phyloP scores from a whole-genome alignment of 2,888 invertebrate species.

The Temnothorax unifasciatus region DNA sequence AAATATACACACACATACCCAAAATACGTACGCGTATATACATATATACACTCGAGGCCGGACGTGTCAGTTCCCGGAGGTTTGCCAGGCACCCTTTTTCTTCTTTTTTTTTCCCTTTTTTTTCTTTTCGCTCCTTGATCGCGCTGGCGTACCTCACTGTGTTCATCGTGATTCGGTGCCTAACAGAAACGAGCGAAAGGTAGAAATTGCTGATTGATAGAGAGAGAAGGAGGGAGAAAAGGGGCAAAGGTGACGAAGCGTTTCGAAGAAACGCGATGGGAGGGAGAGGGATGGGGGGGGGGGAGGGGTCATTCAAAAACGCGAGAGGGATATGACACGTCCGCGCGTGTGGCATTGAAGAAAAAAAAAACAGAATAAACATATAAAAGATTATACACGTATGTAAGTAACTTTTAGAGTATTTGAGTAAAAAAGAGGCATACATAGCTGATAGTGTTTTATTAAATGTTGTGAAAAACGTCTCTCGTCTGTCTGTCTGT shows the following conservation, averaged over 20 bases:
- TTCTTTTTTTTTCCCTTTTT: constrained; percentile 43
- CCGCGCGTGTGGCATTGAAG: constrained; percentile 71
- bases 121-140: constrained; percentile 19
- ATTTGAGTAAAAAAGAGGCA: constrained; percentile 85
- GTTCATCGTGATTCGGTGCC: constrained; percentile 74
- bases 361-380: constrained; percentile 73
- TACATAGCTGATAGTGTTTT: constrained; percentile 86
- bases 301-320: constrained; percentile 56
- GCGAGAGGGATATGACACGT: constrained; percentile 81
- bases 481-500: constrained; percentile 66
- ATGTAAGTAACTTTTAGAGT: constrained; percentile 85
- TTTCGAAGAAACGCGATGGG: not conserved
- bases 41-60: constrained; percentile 77
- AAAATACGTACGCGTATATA: constrained; percentile 80
- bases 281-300: not conserved
- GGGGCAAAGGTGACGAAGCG: constrained; percentile 31
- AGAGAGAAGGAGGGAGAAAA: constrained; percentile 25
- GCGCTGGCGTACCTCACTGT: constrained; percentile 59
- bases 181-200: constrained; percentile 66
- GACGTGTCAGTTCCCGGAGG: constrained; percentile 80
- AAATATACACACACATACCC: not conserved
- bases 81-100: constrained; percentile 70
- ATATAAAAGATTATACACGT: constrained; percentile 81
- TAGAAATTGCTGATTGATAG: constrained; percentile 50
- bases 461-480: constrained; percentile 84